Conservation (phyloP, 2,797 vertebrate species). For the Linurgus olivaceus region DNA sequence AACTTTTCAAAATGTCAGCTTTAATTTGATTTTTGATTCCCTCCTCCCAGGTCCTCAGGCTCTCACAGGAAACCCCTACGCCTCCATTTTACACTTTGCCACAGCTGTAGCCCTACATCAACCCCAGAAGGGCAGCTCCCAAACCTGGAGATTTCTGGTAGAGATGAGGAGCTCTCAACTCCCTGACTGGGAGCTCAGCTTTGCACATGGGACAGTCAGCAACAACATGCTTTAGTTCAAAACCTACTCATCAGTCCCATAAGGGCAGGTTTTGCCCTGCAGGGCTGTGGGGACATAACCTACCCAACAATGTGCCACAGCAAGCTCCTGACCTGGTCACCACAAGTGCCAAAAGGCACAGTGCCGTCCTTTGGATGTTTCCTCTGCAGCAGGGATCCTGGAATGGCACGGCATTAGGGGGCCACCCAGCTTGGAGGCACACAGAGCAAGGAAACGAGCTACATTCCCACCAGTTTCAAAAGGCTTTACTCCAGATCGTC, state of each 20-base stretch:
- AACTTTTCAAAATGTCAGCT: constrained; percentile 11
- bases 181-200: not conserved
- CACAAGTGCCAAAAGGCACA: not conserved
- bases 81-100: not conserved
- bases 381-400: fast-evolving
- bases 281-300: not conserved
- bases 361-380: fast-evolving
- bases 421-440: fast-evolving
- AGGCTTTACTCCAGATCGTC: not conserved
- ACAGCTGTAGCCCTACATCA: not conserved
- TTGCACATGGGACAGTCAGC: not conserved
- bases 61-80: not conserved
- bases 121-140: not conserved
- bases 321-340: not conserved
- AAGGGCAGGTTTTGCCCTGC: not conserved
- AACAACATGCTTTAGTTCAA: not conserved
- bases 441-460: not conserved
- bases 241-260: not conserved
- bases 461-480: not conserved
- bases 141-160: not conserved
- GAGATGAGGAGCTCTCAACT: not conserved
- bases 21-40: constrained; percentile 3
- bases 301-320: fast-evolving
- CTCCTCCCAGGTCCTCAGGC: not conserved
- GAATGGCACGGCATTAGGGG: fast-evolving